phyloP scores from a whole-genome alignment of 2,888 invertebrate genomes.

The Trichogramma dendrolimi region DNA sequence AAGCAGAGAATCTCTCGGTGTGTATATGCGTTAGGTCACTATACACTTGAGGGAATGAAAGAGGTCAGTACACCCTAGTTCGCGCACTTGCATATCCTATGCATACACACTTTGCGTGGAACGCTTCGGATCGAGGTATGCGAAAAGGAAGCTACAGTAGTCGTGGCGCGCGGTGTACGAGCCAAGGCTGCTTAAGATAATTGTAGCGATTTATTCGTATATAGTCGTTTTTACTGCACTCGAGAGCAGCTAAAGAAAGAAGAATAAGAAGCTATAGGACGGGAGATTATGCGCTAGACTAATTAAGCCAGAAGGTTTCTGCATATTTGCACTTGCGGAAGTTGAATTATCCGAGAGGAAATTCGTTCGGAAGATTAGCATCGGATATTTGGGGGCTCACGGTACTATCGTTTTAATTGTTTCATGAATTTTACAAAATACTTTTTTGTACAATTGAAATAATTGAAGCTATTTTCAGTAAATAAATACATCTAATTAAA shows the following conservation, averaged over 20 bases:
- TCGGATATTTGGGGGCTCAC: too few species aligned
- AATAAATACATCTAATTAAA: too few species aligned
- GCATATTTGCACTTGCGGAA: slow-evolving; percentile 2
- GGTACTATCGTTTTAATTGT: too few species aligned
- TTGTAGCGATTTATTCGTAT: background rate
- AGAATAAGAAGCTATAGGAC: background rate
- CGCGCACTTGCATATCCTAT: background rate
- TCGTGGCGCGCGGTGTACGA: background rate
- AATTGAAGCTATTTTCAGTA: too few species aligned
- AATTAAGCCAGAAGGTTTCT: slow-evolving; percentile 8
- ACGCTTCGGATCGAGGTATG: too few species aligned
- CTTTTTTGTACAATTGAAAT: too few species aligned
- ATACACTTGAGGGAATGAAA: background rate
- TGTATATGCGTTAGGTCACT: background rate
- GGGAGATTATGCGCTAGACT: slow-evolving; percentile 4
- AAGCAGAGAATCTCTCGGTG: slow-evolving; percentile 19
- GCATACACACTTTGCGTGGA: too few species aligned
- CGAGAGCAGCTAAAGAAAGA: background rate
- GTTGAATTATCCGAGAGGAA: background rate
- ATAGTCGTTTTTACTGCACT: background rate
- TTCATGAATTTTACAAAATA: too few species aligned
- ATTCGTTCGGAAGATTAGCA: background rate
- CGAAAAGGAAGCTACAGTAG: too few species aligned
- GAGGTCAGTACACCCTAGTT: slow-evolving; percentile 18
- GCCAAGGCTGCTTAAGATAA: slow-evolving; percentile 3